These are phyloP conservation scores for Rhodeus uyekii DNA, from an alignment of 2,797 vertebrate species.

Conservation along the genomic window DNA sequence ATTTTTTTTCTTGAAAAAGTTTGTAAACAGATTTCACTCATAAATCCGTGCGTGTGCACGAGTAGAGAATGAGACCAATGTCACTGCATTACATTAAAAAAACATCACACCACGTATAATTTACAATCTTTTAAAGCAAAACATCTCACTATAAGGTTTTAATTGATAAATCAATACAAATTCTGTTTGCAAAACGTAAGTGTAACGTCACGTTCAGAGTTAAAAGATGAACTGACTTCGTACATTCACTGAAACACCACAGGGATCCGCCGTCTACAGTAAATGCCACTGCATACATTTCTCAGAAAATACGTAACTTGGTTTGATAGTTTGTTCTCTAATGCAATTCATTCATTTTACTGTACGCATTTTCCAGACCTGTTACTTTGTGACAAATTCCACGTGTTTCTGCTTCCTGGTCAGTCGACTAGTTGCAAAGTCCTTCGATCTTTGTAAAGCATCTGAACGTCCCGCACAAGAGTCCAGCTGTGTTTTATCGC, in stretches of 20 bases:
- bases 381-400: slow-evolving; percentile 68
- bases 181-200: background rate
- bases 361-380: background rate
- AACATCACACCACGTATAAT: background rate
- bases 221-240: background rate
- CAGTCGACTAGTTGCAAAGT: slow-evolving; percentile 23
- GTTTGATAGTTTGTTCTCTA: background rate
- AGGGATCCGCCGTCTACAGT: background rate
- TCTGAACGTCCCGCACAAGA: slow-evolving; percentile 61
- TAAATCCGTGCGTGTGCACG: too few relatives aligned
- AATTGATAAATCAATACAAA: background rate
- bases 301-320: background rate
- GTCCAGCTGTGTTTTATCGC: slow-evolving; percentile 43
- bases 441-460: slow-evolving; percentile 59
- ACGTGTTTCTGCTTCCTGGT: slow-evolving; percentile 67
- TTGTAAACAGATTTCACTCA: too few relatives aligned
- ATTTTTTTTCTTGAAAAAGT: too few relatives aligned
- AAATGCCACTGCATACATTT: background rate
- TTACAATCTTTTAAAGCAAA: background rate
- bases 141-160: background rate
- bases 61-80: background rate
- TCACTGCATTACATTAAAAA: background rate
- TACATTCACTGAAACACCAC: background rate
- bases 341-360: background rate
- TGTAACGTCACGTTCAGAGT: background rate